Evolutionary conservation across 1,140 invertebrate genomes (phyloP), one percentile per base, ranked within the genome.

Genomic region (Zaprionus nigranus): DNA sequence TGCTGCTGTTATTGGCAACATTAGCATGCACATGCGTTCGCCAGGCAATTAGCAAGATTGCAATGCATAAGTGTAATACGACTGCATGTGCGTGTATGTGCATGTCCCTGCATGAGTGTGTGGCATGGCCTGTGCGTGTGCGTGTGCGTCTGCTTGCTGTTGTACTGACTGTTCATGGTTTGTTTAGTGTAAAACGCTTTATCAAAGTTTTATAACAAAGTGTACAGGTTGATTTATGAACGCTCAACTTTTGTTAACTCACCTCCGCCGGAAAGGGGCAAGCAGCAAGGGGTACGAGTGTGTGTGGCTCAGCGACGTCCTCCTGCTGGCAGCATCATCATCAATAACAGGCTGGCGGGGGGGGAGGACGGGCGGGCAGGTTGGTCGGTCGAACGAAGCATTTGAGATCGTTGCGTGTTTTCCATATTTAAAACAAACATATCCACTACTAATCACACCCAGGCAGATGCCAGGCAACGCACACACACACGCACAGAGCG

Each of bases 191-290:
- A 88, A 88, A 90, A 85, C 85, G 81, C 85, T 90, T 88, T 88
- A 88, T 88, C 85, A 88, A 88, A 90, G 70, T 88, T 88, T 90
- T 88, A 84, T 90, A 88, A 88, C 85, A 88, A 88, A 85, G 85
- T 78, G 68, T 78, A 64, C 78, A 62, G 79, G 73, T 90, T 90
- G 85, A 90, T 90, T 90, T 90, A 90, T 90, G 85, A 78, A 70
- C 80, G 84, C 59, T 90, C 81, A 90, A 88, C 85, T 90, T 90
- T 90, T 81, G 85, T 81, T 90, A 90, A 85, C 85, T 90, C 86
- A 88, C 81, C 85, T 85, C 60, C 36, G 20, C 53, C 53, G 51
- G 36, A 65, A 17, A 26, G n/a, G 40, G 6, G 46, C 20, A 51
- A 22, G 17, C 3, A 20, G 46, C 6, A 43, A 43, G 6, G 40